phyloP scores from a whole-genome alignment of 2,888 invertebrate species.

The Zonitis immaculata region DNA sequence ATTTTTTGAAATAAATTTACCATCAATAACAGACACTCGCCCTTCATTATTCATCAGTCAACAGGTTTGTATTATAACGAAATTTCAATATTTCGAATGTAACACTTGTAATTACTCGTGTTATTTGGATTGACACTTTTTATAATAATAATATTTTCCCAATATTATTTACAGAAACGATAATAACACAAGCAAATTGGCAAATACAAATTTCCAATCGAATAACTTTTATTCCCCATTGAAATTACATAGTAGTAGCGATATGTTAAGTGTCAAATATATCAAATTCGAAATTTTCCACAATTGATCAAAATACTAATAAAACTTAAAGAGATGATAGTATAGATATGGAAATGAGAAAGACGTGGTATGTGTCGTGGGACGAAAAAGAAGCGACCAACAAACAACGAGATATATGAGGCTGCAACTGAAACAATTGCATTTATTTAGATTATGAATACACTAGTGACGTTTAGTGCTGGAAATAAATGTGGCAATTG shows the following conservation, averaged over 20 bases:
- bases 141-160: not conserved
- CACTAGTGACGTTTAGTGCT: not conserved
- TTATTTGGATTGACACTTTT: not conserved
- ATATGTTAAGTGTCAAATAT: not conserved
- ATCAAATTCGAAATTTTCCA: not conserved
- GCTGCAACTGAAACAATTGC: not conserved
- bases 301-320: not conserved
- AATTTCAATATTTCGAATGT: not conserved
- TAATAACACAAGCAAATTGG: not conserved
- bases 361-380: not conserved
- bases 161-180: not conserved
- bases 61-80: too few relatives aligned
- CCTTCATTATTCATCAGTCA: too few relatives aligned
- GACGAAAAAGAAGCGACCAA: not conserved
- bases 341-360: not conserved
- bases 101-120: not conserved
- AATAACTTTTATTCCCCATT: not conserved
- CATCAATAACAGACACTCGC: too few relatives aligned
- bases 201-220: not conserved
- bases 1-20: too few relatives aligned
- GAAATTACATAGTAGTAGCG: not conserved
- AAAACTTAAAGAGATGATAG: not conserved
- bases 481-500: not conserved
- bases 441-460: slow-evolving; percentile 1
- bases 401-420: not conserved